phyloP scores from a whole-genome alignment of 2,113 vertebrate species.

The Sturnus vulgaris region DNA sequence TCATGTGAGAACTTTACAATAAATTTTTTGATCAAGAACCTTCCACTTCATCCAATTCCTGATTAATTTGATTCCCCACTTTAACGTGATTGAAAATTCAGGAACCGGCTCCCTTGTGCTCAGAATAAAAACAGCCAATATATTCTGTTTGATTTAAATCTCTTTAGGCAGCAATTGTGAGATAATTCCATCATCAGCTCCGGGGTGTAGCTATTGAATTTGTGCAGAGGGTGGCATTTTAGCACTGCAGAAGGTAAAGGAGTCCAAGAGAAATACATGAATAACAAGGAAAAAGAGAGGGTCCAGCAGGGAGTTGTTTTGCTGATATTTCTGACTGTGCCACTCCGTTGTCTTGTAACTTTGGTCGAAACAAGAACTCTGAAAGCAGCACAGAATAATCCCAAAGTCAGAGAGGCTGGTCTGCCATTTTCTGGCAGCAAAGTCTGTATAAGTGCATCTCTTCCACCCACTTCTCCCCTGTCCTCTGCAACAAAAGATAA shows the following conservation, averaged over 20 bases:
- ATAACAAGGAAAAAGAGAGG: neutral
- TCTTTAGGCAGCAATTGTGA: neutral
- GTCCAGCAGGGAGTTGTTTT: neutral
- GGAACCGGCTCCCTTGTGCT: neutral
- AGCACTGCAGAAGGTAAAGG: neutral
- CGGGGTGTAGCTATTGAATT: neutral
- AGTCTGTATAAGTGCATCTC: neutral
- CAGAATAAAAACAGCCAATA: neutral
- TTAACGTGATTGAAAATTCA: neutral
- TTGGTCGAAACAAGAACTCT: neutral
- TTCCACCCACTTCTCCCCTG: neutral
- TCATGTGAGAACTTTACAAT: neutral
- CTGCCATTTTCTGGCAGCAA: neutral
- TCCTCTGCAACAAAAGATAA: neutral
- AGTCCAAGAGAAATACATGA: neutral
- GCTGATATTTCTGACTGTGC: neutral
- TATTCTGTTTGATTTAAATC: neutral
- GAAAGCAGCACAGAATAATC: neutral
- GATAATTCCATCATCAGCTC: neutral
- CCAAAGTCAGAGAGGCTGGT: neutral
- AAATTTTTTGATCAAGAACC: neutral
- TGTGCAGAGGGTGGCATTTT: constrained; percentile 15
- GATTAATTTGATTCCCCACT: constrained; percentile 7
- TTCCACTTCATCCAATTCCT: constrained; percentile 2
- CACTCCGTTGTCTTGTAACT: neutral